phyloP scores from a whole-genome alignment of 2,113 vertebrate species.

The Heterocephalus glaber region DNA sequence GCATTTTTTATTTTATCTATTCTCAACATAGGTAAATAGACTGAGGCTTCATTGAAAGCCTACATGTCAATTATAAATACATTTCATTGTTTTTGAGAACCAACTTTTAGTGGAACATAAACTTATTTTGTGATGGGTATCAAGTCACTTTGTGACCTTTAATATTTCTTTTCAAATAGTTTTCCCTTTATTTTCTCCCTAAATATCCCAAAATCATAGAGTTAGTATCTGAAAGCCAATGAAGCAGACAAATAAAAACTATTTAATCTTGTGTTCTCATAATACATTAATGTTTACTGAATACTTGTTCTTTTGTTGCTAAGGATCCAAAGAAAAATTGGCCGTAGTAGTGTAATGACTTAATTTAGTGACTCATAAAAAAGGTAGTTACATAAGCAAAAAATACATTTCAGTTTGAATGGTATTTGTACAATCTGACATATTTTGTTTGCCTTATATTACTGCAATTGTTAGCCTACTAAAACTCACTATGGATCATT shows the following conservation, averaged over 20 bases:
- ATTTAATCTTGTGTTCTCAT: background rate
- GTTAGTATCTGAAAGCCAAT: background rate
- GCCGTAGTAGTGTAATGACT: background rate
- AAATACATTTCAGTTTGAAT: background rate
- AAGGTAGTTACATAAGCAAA: background rate
- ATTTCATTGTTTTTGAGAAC: background rate
- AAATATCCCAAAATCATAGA: background rate
- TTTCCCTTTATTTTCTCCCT: background rate
- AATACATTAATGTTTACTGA: background rate
- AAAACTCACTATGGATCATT: background rate
- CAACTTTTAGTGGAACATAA: background rate
- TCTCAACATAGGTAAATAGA: background rate
- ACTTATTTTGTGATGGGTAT: background rate
- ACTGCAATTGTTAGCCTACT: background rate
- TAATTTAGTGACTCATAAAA: background rate
- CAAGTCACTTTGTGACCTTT: background rate
- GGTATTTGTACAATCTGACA: background rate
- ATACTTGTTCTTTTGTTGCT: background rate
- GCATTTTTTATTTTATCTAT: background rate
- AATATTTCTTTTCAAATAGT: background rate
- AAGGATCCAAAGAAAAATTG: background rate
- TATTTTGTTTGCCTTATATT: background rate
- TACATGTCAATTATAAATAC: background rate
- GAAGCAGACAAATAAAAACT: slow-evolving; percentile 9
- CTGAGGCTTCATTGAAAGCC: background rate